Base-by-base conservation (phyloP, 2,113 vertebrate species). In the Burhinus bistriatus region DNA sequence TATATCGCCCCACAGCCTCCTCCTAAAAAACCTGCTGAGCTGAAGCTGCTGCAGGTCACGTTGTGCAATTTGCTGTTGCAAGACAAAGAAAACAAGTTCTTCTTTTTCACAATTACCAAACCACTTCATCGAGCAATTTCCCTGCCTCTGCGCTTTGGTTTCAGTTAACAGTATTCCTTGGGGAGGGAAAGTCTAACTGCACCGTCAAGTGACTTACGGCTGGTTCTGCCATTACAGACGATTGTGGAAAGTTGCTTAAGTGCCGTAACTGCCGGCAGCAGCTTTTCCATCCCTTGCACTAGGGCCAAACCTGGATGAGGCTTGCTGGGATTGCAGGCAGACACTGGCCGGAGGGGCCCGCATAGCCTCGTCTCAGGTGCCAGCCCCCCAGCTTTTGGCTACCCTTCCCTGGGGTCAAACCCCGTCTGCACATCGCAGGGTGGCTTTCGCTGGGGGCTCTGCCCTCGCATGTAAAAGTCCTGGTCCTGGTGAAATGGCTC, bases 81-180 rank as follows among this genome's bases (percentile, higher is more conserved):
- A 96, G 83, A 90, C 83, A 93, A 95, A 95, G 93, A 96, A 96
- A 96, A 97, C 95, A 93, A 96, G 93, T 95, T 97, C 95, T 95
- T 93, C 89, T 96, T 96, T 97, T 97, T 87, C 83, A 89, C 90
- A 93, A 78, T 94, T 95, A 94, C 93, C 83, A 96, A 96, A 96
- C 92, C 84, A 79, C 83, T 94, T 96, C n/a, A 93, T 57, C 68
- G 11, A 90, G 95, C 96, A 75, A 96, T 97, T 96, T 95, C 78
- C 68, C 91, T 88, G 87, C 40, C 49, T 94, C 75, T 65, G 44
- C 15, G 4, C 93, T 90, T 83, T 5, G 5, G 90, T 94, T 96
- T 94, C 95, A 89, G 95, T 77, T 86, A 95, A 75, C 61, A 82
- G 80, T 65, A 87, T 93, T 96, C 93, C 93, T 93, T 2, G 7